Evolutionary conservation across 2,888 invertebrate species (phyloP), one percentile per base, ranked within the genome.

Genomic region (Galeopsomyia nigrocyanea): DNA sequence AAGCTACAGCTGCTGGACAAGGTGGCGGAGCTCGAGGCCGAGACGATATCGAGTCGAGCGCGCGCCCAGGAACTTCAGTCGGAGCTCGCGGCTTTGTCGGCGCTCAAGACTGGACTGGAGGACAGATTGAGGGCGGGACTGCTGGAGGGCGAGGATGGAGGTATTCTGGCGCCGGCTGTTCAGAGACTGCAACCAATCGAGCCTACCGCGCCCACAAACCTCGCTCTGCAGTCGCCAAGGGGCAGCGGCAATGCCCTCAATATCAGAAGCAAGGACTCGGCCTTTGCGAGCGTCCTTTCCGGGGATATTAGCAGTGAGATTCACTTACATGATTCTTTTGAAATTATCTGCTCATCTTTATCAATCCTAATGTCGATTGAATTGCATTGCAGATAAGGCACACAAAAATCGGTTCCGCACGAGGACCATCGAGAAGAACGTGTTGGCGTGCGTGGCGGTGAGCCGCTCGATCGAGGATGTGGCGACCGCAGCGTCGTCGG

Each of bases 11-110:
- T 95, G 76, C 87, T 95, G 75, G 92, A 93, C 76, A 91, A 92
- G 78, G 89, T 93, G 69, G 91, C 92, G n/a, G 92, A 92, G 83
- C 90, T 94, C 87, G 94, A 94, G 83, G 92, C 93, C 3, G 93
- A 93, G 82, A 92, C 91, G 26, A 87, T 92, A 77, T 90, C 93
- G 62, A 90, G 91, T 58, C 88, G 91, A 64, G 90, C 91, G 7
- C 90, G 91, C 78, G 90, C 92, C 39, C 90, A 90, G 72, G 89
- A 92, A 79, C 88, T 93, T 78, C 90, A 90, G 78, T 89, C 90
- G 75, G 91, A 92, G 81, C 81, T 93, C 75, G 90, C 91, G 72
- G 89, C 89, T 71, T 84, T 92, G 2, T 84, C 87, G 22, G 86
- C 86, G 2, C 77, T 87, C 21, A 84, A 84, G 68, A 80, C 79